Evolutionary conservation across 2,797 vertebrate genomes (phyloP), one percentile per base, ranked within the genome.

Genomic region (Coregonus suidteri): DNA sequence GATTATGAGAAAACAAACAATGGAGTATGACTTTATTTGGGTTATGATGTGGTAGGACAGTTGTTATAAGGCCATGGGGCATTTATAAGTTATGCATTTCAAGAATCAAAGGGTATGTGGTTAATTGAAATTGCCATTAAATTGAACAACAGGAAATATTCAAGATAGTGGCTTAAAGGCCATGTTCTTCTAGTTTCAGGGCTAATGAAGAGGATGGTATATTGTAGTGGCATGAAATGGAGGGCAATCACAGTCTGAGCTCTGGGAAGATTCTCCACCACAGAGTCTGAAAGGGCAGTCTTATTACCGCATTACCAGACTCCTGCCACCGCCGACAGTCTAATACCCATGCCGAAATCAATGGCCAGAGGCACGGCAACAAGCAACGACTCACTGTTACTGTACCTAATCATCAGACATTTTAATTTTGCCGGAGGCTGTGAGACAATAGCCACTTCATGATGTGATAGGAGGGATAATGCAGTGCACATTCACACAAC

Each of bases 371-470:
- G 15, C 56, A 30, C 31, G 16, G 20, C 70, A 54, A 34, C 9
- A 64, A 30, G 62, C n/a, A 20, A 30, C 6, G 20, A 64, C 18
- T 30, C 62, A 64, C 62, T 41, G 6, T 64, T 37, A 41, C 1
- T 41, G 34, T 53, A 31, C 62, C 68, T 78, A 68, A 75, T 82
- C 65, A 80, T 75, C 37, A 72, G 65, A 80, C 53, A 73, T 69
- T 84, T 77, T 41, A 68, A 79, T 81, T 79, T 81, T 31, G 30
- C 73, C 25, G 37, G 76, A 14, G 64, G 56, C 31, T 66, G 59
- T 41, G 56, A 74, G 47, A 53, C 14, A 31, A 75, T 74, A 59
- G 78, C 41, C 37, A 37, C 13, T 9, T 37, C 6, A 18, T 41
- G 34, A 70, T 37, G 37, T n/a, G 37, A 41, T 25, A 25, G 62